Evolutionary conservation across 2,888 invertebrate genomes (phyloP), one percentile per base, ranked within the genome.

Genomic region (Tiphia femorata): DNA sequence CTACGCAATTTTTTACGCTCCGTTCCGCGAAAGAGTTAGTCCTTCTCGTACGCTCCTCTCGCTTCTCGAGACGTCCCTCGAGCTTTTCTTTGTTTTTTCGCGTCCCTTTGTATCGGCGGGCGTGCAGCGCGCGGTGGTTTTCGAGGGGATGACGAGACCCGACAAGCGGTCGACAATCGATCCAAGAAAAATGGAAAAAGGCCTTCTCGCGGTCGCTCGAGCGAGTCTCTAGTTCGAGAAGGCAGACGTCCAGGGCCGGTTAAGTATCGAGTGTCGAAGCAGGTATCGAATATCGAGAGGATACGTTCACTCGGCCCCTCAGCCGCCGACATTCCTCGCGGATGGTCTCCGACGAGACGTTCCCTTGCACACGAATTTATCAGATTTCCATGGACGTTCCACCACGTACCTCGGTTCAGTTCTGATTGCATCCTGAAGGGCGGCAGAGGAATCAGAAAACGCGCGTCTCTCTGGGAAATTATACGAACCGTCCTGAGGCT

Each of bases 211-310:
- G 49, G 50, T 48, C 44, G 58, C 51, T 40, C 49, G 51, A 35
- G 42, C n/a, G 23, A 21, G 25, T 16, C 43, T 29, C 20, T 20
- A 47, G 41, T 29, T 50, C 20, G n/a, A 44, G 20, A 49, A 43
- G 56, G 56, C 56, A 62, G 50, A 46, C 60, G 58, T 67, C 59
- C 70, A n/a, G 64, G 55, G 59, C 68, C 62, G 70, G 68, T 71
- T 70, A 66, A 46, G 60, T 71, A 71, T 71, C 64, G 62, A 57
- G 64, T 71, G 59, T 69, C 71, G 64, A 69, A 63, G 55, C 50
- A 44, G 60, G 47, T 67, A 69, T 72, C 67, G 57, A 69, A 64
- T 72, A 60, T 68, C 70, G 49, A 25, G 53, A 46, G 56, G 44
- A 67, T 56, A 58, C 48, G 19, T 30, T 44, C 20, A 30, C 47